phyloP scores from a whole-genome alignment of 1,140 invertebrate genomes.

The Penaeus indicus region DNA sequence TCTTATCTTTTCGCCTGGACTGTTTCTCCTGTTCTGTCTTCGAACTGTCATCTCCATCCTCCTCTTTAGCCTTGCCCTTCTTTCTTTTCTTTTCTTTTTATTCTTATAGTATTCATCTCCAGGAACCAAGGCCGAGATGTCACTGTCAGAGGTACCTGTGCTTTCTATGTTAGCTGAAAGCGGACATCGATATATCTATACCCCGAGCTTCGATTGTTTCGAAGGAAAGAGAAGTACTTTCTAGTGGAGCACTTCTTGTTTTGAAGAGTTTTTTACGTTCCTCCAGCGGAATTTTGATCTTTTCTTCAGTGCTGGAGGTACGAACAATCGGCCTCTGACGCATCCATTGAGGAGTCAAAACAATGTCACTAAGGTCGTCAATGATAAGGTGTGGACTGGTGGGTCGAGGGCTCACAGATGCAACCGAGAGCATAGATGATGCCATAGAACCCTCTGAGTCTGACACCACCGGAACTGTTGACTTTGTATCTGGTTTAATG shows the following conservation, averaged over 20 bases:
- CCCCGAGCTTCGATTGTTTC: neutral
- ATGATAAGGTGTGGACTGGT: constrained; percentile 46
- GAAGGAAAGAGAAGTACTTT: constrained; percentile 20
- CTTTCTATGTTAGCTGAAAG: neutral
- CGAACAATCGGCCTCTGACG: constrained; percentile 60
- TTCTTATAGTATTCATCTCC: constrained; percentile 63
- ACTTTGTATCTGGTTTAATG: neutral
- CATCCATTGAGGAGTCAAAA: constrained; percentile 67
- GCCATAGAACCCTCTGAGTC: constrained; percentile 41
- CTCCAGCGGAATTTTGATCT: constrained; percentile 51
- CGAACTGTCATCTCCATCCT: constrained; percentile 25
- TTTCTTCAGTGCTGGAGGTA: constrained; percentile 55
- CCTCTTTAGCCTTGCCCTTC: constrained; percentile 12
- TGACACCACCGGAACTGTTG: neutral
- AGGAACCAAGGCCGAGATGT: constrained; percentile 22
- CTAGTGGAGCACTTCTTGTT: constrained; percentile 46
- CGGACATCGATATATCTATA: neutral
- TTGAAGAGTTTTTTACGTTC: constrained; percentile 56
- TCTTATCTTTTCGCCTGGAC: constrained; percentile 27
- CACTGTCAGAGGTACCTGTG: neutral
- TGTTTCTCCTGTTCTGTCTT: constrained; percentile 28
- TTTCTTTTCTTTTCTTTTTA: constrained; percentile 42
- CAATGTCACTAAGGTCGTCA: constrained; percentile 61
- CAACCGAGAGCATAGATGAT: constrained; percentile 30
- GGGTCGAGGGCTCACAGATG: constrained; percentile 25